Conservation (phyloP, 2,888 invertebrate genomes). For the Rosalia funebris region DNA sequence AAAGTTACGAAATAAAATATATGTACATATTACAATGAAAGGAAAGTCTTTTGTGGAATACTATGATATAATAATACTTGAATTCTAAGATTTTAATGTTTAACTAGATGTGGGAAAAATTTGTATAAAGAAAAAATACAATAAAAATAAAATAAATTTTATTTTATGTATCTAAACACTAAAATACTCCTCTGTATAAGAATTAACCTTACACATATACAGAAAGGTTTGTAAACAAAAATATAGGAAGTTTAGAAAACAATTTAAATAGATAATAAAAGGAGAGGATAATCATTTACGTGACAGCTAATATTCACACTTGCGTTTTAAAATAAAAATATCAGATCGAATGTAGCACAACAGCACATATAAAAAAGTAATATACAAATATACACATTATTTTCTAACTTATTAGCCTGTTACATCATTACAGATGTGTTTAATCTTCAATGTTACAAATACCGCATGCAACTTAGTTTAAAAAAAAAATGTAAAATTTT, state of each 20-base stretch:
- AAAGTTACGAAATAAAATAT: too few relatives aligned
- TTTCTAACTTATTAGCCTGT: neutral
- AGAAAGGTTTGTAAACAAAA: neutral
- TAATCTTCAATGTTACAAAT: too few relatives aligned
- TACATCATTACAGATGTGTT: neutral
- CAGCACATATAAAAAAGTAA: slow-evolving; percentile 8
- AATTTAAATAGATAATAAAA: neutral
- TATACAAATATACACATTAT: slow-evolving; percentile 18
- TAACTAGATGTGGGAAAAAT: too few relatives aligned
- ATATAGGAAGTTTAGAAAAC: neutral
- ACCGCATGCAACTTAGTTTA: too few relatives aligned
- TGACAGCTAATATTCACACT: too few relatives aligned
- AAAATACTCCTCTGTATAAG: neutral
- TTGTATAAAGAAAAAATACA: neutral
- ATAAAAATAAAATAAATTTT: slow-evolving; percentile 1
- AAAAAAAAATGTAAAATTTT: neutral
- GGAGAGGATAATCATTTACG: too few relatives aligned
- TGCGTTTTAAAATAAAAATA: slow-evolving; percentile 13
- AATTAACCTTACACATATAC: neutral
- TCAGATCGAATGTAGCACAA: slow-evolving; percentile 22
- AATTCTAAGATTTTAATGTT: too few relatives aligned
- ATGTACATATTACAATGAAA: too few relatives aligned
- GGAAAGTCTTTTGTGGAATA: too few relatives aligned
- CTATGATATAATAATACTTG: too few relatives aligned
- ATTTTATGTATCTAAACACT: neutral